Conservation (phyloP, 2,888 invertebrate genomes). For the Pristionchus entomophagus region DNA sequence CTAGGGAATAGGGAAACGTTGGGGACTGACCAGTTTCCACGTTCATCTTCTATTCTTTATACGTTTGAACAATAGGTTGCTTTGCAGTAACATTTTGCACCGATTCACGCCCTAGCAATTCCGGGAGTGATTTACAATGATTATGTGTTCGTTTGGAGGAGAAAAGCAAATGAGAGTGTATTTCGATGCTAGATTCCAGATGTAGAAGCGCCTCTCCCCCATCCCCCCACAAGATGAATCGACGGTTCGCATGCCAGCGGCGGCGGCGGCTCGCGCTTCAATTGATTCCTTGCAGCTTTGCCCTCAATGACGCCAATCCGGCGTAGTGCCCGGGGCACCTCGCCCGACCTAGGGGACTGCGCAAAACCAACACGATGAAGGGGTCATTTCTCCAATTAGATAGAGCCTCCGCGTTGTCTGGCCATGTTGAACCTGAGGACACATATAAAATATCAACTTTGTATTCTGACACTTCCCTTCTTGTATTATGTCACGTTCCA, state of each 20-base stretch:
- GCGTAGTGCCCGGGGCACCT: not conserved
- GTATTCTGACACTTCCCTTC: not conserved
- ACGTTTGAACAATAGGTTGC: too few relatives aligned
- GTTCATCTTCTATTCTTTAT: too few relatives aligned
- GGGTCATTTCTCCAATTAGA: not conserved
- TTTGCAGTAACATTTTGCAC: not conserved
- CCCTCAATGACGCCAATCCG: not conserved
- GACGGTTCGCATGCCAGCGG: slow-evolving; percentile 22
- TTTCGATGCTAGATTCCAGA: not conserved
- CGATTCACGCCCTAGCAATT: not conserved
- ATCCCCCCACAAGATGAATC: not conserved
- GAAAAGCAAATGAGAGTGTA: not conserved
- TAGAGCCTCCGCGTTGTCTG: too few relatives aligned
- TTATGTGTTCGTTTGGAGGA: not conserved
- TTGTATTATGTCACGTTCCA: too few relatives aligned
- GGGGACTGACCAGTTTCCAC: too few relatives aligned
- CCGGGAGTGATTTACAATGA: not conserved
- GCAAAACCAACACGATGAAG: not conserved
- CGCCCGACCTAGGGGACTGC: not conserved
- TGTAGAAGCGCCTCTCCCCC: not conserved
- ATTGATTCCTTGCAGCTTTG: slow-evolving; percentile 9
- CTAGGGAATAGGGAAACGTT: too few relatives aligned
- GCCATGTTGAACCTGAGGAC: too few relatives aligned
- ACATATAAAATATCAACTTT: too few relatives aligned
- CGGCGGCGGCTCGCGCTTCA: too few relatives aligned